These are phyloP conservation scores for Campylorhamphus procurvoides DNA, from an alignment of 2,113 vertebrate genomes.

Conservation along the genomic window DNA sequence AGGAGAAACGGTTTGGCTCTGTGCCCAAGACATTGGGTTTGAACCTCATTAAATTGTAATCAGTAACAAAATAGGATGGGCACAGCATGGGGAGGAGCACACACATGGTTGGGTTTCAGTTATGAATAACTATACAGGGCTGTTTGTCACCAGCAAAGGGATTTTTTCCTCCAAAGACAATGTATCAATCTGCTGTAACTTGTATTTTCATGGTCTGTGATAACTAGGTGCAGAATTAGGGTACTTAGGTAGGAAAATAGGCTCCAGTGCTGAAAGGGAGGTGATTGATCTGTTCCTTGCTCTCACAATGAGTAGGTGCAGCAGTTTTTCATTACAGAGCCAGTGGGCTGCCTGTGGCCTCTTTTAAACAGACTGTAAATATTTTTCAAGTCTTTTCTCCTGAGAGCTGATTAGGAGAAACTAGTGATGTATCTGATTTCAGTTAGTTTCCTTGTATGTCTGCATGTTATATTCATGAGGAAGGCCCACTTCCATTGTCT, in stretches of 20 bases:
- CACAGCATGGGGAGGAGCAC: not conserved
- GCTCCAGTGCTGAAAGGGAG: not conserved
- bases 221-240: not conserved
- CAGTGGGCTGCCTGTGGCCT: not conserved
- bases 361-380: not conserved
- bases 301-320: not conserved
- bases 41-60: not conserved
- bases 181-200: not conserved
- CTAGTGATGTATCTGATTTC: not conserved
- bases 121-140: accelerated
- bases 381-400: constrained; percentile 2
- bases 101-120: not conserved
- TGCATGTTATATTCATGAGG: constrained; percentile 74
- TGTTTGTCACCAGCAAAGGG: not conserved
- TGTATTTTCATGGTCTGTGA: not conserved
- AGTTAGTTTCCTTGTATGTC: not conserved
- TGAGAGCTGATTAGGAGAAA: constrained; percentile 7
- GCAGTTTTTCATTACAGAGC: not conserved
- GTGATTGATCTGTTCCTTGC: not conserved
- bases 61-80: not conserved
- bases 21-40: not conserved
- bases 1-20: not conserved
- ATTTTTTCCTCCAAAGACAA: not conserved
- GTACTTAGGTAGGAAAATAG: not conserved
- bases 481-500: constrained; percentile 54